Evolutionary conservation across 2,888 invertebrate genomes (phyloP).

Genomic region (Machimus rusticus): DNA sequence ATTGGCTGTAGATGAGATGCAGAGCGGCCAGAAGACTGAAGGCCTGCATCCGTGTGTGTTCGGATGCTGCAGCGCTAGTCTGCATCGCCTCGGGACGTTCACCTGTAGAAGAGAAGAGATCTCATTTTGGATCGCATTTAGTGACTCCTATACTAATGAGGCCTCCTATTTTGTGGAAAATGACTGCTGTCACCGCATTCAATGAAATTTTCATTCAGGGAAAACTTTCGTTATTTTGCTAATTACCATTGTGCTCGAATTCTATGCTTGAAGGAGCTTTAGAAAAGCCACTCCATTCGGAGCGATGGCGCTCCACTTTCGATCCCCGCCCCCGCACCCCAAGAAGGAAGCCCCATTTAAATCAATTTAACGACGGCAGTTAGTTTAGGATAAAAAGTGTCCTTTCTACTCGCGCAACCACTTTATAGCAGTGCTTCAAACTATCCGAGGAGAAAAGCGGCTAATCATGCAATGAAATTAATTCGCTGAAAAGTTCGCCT

Average conservation of each 20-base stretch:
- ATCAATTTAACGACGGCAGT: constrained; percentile 22
- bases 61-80: constrained; percentile 70
- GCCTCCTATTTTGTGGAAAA: constrained; percentile 10
- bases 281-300: neutral
- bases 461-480: neutral
- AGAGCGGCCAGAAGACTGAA: constrained; percentile 42
- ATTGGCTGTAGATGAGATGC: constrained; percentile 46
- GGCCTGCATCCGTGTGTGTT: constrained; percentile 43
- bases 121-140: constrained; percentile 7
- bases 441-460: neutral
- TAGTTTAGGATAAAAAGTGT: constrained; percentile 6
- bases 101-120: constrained; percentile 66
- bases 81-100: constrained; percentile 83
- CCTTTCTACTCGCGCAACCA: neutral
- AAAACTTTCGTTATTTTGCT: constrained; percentile 37
- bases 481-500: neutral
- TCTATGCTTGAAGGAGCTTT: constrained; percentile 21
- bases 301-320: neutral
- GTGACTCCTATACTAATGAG: constrained; percentile 13
- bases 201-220: constrained; percentile 5
- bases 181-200: constrained; percentile 25
- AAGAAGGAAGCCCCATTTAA: constrained; percentile 10
- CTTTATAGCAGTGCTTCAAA: neutral
- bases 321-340: neutral
- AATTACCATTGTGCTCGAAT: constrained; percentile 30